Conservation (phyloP, 2,888 invertebrate genomes). For the Cephus sareptanus region DNA sequence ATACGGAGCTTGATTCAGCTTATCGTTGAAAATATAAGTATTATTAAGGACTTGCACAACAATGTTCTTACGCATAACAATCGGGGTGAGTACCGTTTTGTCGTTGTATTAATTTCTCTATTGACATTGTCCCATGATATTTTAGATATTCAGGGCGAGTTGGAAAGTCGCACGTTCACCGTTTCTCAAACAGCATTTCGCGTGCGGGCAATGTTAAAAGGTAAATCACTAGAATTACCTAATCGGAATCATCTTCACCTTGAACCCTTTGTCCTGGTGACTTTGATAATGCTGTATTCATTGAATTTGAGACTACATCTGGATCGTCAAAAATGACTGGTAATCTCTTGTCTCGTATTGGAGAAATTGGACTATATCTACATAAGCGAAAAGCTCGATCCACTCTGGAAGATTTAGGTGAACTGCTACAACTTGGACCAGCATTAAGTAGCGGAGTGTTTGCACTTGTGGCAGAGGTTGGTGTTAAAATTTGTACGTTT, state of each 20-base stretch:
- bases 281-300: background rate
- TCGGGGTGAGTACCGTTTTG: slow-evolving; percentile 47
- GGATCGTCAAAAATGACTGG: background rate
- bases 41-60: slow-evolving; percentile 67
- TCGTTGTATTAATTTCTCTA: slow-evolving; percentile 1
- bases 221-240: slow-evolving; percentile 41
- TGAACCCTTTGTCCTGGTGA: slow-evolving; percentile 1
- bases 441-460: slow-evolving; percentile 21
- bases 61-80: slow-evolving; percentile 58
- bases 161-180: slow-evolving; percentile 70
- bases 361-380: slow-evolving; percentile 8
- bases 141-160: slow-evolving; percentile 72
- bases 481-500: background rate
- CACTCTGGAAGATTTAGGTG: slow-evolving; percentile 25
- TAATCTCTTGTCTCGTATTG: background rate
- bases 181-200: slow-evolving; percentile 69
- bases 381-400: background rate
- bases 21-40: slow-evolving; percentile 54
- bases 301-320: background rate
- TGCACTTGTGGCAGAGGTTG: background rate
- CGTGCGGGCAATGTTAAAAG: slow-evolving; percentile 70
- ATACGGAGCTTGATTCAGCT: slow-evolving; percentile 59
- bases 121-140: slow-evolving; percentile 24
- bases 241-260: slow-evolving; percentile 27
- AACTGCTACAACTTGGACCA: slow-evolving; percentile 33